These are phyloP conservation scores for Ptyas mucosa DNA, from an alignment of 2,113 vertebrate species.

Conservation along the genomic window DNA sequence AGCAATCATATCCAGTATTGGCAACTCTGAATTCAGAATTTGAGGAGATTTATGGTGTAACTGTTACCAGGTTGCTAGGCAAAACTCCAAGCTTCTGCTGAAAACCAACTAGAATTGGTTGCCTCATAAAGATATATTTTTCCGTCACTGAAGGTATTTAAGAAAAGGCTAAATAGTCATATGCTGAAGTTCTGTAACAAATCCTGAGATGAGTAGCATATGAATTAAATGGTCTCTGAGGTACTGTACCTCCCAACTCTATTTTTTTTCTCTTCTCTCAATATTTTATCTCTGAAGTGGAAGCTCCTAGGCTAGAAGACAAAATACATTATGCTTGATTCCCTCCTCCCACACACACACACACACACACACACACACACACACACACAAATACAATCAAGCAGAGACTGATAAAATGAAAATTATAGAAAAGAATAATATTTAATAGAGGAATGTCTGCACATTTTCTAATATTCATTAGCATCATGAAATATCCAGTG, in stretches of 20 bases:
- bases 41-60: not conserved
- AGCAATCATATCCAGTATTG: not conserved
- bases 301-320: not conserved
- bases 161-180: not conserved
- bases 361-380: not conserved
- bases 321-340: not conserved
- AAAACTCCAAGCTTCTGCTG: not conserved
- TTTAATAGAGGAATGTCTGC: constrained; percentile 30
- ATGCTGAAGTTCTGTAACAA: not conserved
- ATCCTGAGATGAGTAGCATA: not conserved
- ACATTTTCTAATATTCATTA: not conserved
- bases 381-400: not conserved
- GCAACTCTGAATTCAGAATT: not conserved
- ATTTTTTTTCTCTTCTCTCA: not conserved
- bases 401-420: not conserved
- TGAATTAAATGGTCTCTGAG: not conserved
- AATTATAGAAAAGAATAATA: not conserved
- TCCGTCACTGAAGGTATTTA: not conserved
- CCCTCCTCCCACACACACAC: not conserved
- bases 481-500: not conserved
- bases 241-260: not conserved
- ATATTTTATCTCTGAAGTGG: fast-evolving
- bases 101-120: not conserved
- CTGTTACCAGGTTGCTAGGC: not conserved
- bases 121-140: not conserved